These are phyloP conservation scores for Amblyraja radiata DNA, from an alignment of 2,797 vertebrate genomes.

Conservation along the genomic window DNA sequence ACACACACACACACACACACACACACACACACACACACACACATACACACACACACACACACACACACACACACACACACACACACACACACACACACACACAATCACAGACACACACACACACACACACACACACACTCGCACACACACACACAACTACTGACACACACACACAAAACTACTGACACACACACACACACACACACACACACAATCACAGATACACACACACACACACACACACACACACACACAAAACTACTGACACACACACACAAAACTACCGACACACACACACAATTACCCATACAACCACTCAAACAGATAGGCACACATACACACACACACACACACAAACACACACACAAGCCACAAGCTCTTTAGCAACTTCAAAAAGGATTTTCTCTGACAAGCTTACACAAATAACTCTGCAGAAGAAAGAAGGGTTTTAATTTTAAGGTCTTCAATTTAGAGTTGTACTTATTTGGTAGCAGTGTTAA, in stretches of 20 bases:
- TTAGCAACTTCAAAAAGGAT: background rate
- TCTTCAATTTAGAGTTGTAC: constrained; percentile 3
- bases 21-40: too few species aligned
- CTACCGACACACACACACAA: too few species aligned
- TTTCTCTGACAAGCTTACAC: background rate
- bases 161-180: background rate
- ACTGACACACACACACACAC: background rate
- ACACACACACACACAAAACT: too few species aligned
- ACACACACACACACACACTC: too few species aligned
- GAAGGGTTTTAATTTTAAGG: background rate
- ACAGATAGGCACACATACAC: too few species aligned
- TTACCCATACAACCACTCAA: background rate
- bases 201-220: background rate
- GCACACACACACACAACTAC: background rate
- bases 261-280: too few species aligned
- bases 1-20: too few species aligned
- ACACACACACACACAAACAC: background rate
- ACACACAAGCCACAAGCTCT: background rate
- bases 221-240: too few species aligned
- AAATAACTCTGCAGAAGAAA: background rate
- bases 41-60: too few species aligned
- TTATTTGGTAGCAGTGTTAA: background rate
- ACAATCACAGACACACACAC: too few species aligned
- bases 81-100: background rate
- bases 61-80: background rate